Conservation (phyloP, 2,888 invertebrate species). For the Acrobasis consociella region DNA sequence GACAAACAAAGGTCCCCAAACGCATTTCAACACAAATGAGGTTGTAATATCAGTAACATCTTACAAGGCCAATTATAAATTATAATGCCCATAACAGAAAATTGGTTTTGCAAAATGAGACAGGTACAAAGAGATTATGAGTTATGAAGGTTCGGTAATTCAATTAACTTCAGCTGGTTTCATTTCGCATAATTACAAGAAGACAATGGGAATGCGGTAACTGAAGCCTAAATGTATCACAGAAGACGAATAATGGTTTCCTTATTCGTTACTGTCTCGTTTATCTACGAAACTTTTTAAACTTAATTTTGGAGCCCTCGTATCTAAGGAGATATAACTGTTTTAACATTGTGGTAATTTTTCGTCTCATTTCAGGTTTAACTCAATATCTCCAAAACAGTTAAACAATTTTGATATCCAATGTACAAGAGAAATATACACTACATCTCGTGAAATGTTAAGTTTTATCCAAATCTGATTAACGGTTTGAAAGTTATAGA, state of each 20-base stretch:
- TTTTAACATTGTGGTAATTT: too few relatives aligned
- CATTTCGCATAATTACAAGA: conserved; percentile 12
- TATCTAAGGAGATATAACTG: too few relatives aligned
- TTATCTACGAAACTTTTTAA: background rate
- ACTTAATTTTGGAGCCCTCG: too few relatives aligned
- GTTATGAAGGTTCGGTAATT: conserved; percentile 16
- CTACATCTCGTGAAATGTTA: too few relatives aligned
- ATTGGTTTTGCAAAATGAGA: conserved; percentile 10
- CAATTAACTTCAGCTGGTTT: conserved; percentile 19
- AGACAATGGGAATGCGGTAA: conserved; percentile 10
- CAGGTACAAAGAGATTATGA: conserved; percentile 18
- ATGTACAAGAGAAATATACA: too few relatives aligned
- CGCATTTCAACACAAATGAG: background rate
- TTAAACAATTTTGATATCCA: too few relatives aligned
- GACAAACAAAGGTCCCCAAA: background rate
- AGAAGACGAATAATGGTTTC: background rate
- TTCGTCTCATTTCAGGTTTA: too few relatives aligned
- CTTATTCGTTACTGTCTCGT: background rate
- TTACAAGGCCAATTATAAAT: conserved; percentile 13
- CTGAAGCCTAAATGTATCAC: conserved; percentile 12
- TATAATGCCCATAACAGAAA: conserved; percentile 12
- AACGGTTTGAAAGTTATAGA: too few relatives aligned
- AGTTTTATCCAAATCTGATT: too few relatives aligned
- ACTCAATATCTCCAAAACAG: too few relatives aligned
- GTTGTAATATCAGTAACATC: conserved; percentile 9